phyloP scores from a whole-genome alignment of 2,797 vertebrate species.

The Tiaroga cobitis region DNA sequence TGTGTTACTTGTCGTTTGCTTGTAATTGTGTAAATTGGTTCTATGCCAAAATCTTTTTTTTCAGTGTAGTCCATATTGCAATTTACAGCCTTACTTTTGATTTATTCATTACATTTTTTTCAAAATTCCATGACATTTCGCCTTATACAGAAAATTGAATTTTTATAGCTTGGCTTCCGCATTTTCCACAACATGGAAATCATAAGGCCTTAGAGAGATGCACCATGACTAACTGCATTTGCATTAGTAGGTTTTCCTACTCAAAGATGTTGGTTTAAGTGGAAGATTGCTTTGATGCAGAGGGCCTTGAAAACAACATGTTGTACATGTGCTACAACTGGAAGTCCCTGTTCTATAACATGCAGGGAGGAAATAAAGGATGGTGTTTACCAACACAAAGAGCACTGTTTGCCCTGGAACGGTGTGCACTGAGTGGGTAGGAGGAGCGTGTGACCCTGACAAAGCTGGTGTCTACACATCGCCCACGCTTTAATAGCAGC shows the following conservation, averaged over 20 bases:
- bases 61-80: not conserved
- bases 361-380: conserved; percentile 47
- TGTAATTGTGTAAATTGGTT: too few relatives aligned
- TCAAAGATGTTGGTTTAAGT: conserved; percentile 1
- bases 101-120: not conserved
- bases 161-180: not conserved
- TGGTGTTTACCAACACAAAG: conserved; percentile 64
- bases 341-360: conserved; percentile 15
- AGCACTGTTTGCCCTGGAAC: conserved; percentile 61
- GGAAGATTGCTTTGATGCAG: not conserved
- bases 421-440: conserved; percentile 58
- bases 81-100: not conserved
- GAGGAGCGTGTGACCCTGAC: conserved; percentile 64
- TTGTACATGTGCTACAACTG: not conserved
- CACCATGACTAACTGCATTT: not conserved
- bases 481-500: conserved; percentile 61
- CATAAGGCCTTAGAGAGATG: not conserved
- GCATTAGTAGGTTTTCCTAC: not conserved
- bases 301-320: conserved; percentile 14
- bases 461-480: conserved; percentile 60
- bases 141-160: not conserved
- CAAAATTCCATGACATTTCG: not conserved
- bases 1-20: not conserved
- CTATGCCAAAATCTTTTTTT: too few relatives aligned
- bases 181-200: not conserved